Percentiles rank a stretch among this genome's conserved stretches.
phyloP scores from a whole-genome alignment of 1,140 invertebrate species.

The Hycleus cichorii region DNA sequence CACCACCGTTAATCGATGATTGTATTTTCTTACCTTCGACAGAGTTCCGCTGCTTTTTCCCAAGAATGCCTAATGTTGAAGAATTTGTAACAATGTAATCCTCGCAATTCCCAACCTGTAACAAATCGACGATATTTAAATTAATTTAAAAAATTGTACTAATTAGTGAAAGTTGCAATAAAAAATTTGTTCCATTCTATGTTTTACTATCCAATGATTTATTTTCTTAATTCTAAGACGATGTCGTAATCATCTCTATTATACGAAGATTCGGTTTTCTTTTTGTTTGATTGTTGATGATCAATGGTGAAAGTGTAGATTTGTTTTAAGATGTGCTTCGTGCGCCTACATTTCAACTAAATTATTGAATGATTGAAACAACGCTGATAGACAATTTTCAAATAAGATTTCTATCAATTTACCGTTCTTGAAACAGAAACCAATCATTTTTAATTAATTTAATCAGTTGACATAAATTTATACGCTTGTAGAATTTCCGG shows the following conservation, averaged over 20 bases:
- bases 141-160: slow-evolving; percentile 17
- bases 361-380: too few species aligned
- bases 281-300: background rate
- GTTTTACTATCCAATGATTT: background rate
- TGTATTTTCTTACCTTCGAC: slow-evolving; percentile 67
- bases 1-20: too few species aligned
- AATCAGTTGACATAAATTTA: too few species aligned
- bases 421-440: too few species aligned
- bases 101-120: slow-evolving; percentile 86
- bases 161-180: background rate
- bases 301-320: too few species aligned
- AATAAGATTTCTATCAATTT: too few species aligned
- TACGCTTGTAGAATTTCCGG: too few species aligned
- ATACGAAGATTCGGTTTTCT: slow-evolving; percentile 1
- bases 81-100: slow-evolving; percentile 90
- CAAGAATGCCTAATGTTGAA: slow-evolving; percentile 93
- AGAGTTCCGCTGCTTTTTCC: slow-evolving; percentile 90
- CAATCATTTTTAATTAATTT: too few species aligned
- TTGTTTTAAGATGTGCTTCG: too few species aligned
- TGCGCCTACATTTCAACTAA: too few species aligned
- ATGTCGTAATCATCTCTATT: background rate
- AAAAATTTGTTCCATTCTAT: background rate
- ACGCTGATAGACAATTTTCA: too few species aligned
- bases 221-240: background rate
- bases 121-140: slow-evolving; percentile 28